Evolutionary conservation across 2,888 invertebrate species (phyloP), one percentile per base, ranked within the genome.

Genomic region (Chymomyza amoena): DNA sequence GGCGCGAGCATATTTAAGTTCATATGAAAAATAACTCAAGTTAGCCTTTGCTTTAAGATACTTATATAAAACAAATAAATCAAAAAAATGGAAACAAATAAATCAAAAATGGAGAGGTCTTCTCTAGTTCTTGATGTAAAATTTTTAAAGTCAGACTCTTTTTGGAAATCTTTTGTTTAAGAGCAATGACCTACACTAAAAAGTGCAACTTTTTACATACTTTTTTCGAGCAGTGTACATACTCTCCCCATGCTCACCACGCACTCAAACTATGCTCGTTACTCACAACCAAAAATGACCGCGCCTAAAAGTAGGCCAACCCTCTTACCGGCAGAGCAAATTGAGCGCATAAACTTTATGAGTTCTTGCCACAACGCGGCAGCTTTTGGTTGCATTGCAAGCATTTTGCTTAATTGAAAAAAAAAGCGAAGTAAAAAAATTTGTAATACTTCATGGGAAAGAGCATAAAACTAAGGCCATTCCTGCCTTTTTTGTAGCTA

Each of bases 401-500:
- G 83, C 80, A 78, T 84, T 84, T 84, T 84, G 77, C 83, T 84
- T 84, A 84, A 84, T 84, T 84, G 84, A 84, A 84, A 83, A 84
- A n/a, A 66, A 56, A 64, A 52, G 28, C 28, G 72, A 79, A 64
- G 77, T n/a, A 62, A 76, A 76, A 74, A 73, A 32, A 32, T 32
- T 32, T 32, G 39, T 45, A 45, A 13, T 45, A 45, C 39, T 45
- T 13, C 51, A 32, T 45, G 39, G 13, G 39, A 45, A 45, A 45
- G 39, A 45, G 39, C 39, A 45, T 45, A 45, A n/a, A 45, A 45
- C 13, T 45, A 45, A 57, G 57, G 18, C 57, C 28, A 25, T 25
- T 25, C 10, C 25, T 13, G 57, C 60, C 60, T 60, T 60, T 60
- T 60, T 60, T 60, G 60, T 60, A 28, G 15, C 16, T 18, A 13